A percentile compares a stretch with the other conserved stretches of the same genome.
phyloP scores from a whole-genome alignment of 2,888 invertebrate genomes.

The Chloroclystis v-ata region DNA sequence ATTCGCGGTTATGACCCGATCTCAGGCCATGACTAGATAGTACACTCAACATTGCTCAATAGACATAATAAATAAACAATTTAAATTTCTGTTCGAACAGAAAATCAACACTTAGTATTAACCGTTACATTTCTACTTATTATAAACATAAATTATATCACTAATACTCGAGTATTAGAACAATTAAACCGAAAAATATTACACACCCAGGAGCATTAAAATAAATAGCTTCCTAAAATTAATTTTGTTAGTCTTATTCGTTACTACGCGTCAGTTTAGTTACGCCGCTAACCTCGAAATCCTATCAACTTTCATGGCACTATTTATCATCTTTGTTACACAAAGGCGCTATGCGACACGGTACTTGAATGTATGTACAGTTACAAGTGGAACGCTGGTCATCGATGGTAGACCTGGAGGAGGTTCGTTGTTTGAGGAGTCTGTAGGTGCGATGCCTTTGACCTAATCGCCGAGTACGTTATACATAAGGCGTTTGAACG shows the following conservation, averaged over 20 bases:
- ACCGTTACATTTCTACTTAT: slow-evolving; percentile 72
- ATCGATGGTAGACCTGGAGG: too few species aligned
- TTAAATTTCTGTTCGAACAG: slow-evolving; percentile 70
- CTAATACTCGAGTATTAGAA: slow-evolving; percentile 79
- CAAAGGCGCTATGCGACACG: slow-evolving; percentile 24
- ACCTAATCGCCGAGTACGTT: slow-evolving; percentile 86
- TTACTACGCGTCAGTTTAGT: slow-evolving; percentile 55
- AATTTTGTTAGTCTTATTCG: slow-evolving; percentile 71
- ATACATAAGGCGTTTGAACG: slow-evolving; percentile 95
- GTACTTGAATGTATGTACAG: too few species aligned
- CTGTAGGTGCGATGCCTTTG: slow-evolving; percentile 28
- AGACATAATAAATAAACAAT: slow-evolving; percentile 66
- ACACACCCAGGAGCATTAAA: slow-evolving; percentile 66
- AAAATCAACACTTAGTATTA: slow-evolving; percentile 74
- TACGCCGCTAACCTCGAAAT: slow-evolving; percentile 51
- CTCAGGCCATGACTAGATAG: slow-evolving; percentile 76
- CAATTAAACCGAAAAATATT: slow-evolving; percentile 71
- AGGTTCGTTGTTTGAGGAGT: slow-evolving; percentile 32
- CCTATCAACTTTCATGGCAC: slow-evolving; percentile 35
- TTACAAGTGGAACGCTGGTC: too few species aligned
- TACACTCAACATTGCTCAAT: slow-evolving; percentile 73
- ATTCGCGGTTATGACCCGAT: slow-evolving; percentile 64
- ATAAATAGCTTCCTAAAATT: slow-evolving; percentile 62
- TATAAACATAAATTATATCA: slow-evolving; percentile 69
- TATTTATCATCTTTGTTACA: slow-evolving; percentile 16